Conservation (phyloP, 2,888 invertebrate species). For the Harpalus rubripes region DNA sequence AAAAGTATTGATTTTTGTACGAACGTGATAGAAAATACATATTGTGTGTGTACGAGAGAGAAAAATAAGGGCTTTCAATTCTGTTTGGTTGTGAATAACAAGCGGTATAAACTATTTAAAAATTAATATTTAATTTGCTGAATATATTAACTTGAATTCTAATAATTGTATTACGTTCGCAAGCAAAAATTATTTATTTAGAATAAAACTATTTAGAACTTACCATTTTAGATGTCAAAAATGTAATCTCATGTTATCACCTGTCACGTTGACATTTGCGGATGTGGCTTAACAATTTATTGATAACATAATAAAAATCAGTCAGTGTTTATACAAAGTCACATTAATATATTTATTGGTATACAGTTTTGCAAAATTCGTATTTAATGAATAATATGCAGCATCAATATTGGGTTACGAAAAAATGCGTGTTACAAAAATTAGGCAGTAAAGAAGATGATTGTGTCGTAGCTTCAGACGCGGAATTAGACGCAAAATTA, state of each 20-base stretch:
- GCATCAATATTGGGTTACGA: constrained; percentile 99
- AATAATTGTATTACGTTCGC: too few species aligned
- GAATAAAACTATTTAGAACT: constrained; percentile 16
- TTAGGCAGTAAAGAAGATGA: constrained; percentile 98
- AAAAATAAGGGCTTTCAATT: too few species aligned
- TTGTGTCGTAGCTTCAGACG: constrained; percentile 96
- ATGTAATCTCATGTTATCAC: not conserved
- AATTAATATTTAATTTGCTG: too few species aligned
- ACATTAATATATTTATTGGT: not conserved
- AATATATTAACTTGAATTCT: too few species aligned
- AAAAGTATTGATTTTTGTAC: too few species aligned
- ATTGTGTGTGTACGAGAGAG: too few species aligned
- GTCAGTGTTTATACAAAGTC: constrained; percentile 9
- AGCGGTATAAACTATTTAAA: too few species aligned
- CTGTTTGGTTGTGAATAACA: too few species aligned
- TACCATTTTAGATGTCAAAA: constrained; percentile 11
- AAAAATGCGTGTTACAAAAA: constrained; percentile 95
- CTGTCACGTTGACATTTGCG: constrained; percentile 61
- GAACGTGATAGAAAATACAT: too few species aligned
- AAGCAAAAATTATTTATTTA: not conserved
- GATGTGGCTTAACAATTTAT: constrained; percentile 47
- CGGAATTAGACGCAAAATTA: constrained; percentile 97
- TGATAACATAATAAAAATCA: constrained; percentile 45
- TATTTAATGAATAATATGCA: constrained; percentile 81
- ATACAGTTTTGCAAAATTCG: constrained; percentile 1